These are phyloP conservation scores for Apodemia hepburni DNA, from an alignment of 2,888 invertebrate species.

Conservation along the genomic window DNA sequence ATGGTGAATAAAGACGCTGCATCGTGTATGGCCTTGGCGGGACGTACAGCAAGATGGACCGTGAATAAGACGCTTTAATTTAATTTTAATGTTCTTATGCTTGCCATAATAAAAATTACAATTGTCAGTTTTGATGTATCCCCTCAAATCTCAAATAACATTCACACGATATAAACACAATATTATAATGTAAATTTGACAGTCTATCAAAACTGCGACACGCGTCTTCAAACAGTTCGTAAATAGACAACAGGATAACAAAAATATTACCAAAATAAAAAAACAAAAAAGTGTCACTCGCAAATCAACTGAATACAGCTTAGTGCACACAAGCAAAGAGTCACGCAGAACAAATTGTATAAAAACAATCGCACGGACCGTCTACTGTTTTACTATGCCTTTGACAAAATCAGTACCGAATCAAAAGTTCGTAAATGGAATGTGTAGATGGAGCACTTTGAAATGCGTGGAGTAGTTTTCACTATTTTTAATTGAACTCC, in stretches of 20 bases:
- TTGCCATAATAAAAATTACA: too few relatives aligned
- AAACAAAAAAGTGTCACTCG: slow-evolving; percentile 67
- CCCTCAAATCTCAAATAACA: slow-evolving; percentile 27
- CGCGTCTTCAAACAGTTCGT: slow-evolving; percentile 52
- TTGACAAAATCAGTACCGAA: slow-evolving; percentile 74
- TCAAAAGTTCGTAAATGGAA: slow-evolving; percentile 73
- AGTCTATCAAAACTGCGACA: slow-evolving; percentile 70
- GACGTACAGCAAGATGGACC: too few relatives aligned
- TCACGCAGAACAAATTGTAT: slow-evolving; percentile 64
- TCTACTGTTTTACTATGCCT: slow-evolving; percentile 71
- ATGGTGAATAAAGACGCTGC: too few relatives aligned
- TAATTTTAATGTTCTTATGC: too few relatives aligned
- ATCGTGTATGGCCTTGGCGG: too few relatives aligned
- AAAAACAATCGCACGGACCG: slow-evolving; percentile 70
- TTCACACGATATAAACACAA: slow-evolving; percentile 55
- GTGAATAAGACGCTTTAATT: too few relatives aligned
- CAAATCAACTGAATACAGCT: slow-evolving; percentile 70
- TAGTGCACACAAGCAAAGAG: slow-evolving; percentile 45
- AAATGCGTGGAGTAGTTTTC: slow-evolving; percentile 39
- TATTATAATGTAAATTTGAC: slow-evolving; percentile 73
- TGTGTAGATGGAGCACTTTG: slow-evolving; percentile 47
- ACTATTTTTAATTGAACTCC: too few relatives aligned
- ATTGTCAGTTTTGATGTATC: background rate
- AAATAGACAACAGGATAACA: slow-evolving; percentile 57
- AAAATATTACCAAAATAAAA: slow-evolving; percentile 44